Evolutionary conservation across 1,140 invertebrate species (phyloP), one percentile per base, ranked within the genome.

Genomic region (Cyrtorhinus lividipennis): DNA sequence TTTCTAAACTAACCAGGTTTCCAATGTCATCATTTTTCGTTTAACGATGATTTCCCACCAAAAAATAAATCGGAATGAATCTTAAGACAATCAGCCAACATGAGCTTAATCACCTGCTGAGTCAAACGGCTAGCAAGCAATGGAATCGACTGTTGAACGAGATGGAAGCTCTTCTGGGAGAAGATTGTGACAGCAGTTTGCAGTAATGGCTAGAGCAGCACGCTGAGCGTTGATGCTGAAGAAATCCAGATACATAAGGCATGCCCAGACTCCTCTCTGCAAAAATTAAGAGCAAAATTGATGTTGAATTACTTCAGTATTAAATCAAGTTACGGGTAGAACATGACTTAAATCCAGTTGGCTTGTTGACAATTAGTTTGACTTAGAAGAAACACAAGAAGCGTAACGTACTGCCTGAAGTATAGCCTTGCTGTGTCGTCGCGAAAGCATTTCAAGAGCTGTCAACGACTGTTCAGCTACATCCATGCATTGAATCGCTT

Each of bases 401-500:
- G 30, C 15, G 15, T 57, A n/a, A 77, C 78, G 77, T 75, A 92
- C 89, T 58, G 93, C 92, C 75, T 96, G 92, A 66, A 98, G 76
- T 67, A 98, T 97, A 26, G 92, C 84, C 77, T 98, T 98, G 68
- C 92, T 92, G 76, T 98, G 95, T 66, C 94, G 78, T n/a, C 92
- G 79, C 0, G 94, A 98, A 23, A 98, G 78, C 86, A 96, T 97
- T 73, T 98, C 95, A 22, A 98, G 77, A 1, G 95, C 95, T 2
- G 94, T 96, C 53, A 98, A 77, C 69, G 90, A 91, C 75, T 98
- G 95, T 75, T 98, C 95, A 18, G 95, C 95, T 2, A 98, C 95
- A 76, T 98, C 95, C 92, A 98, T 98, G 73, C 95, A 98, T 67
- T 97, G 94, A 67, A 98, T 98, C 0, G 92, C 90, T 78, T 98